Evolutionary conservation across 2,113 vertebrate species (phyloP), one percentile per base, ranked within the genome.

Genomic region (Panurus biarmicus): DNA sequence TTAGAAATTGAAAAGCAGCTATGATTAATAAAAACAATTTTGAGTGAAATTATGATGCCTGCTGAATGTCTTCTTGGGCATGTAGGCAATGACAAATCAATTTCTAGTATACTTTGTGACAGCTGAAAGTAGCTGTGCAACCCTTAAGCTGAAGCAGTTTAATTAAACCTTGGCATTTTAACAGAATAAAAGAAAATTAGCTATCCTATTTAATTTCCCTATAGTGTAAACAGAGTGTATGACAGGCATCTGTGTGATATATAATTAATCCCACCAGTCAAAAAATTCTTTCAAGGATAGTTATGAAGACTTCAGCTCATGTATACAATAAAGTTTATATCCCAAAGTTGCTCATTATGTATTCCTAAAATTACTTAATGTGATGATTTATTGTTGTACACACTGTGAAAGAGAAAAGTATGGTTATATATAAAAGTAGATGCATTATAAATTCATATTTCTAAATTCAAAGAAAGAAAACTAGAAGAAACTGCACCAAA

Each of bases 121-220:
- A 96, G 94, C 60, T 86, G 78, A 95, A 93, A 77, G 85, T 93
- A 94, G 85, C 91, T 91, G 60, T 74, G 82, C 64, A 89, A 95
- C 88, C 71, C 91, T 95, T 91, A 96, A 89, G 78, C 85, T 94
- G 89, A 91, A 95, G 91, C 78, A 94, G 82, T 91, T 97, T 95
- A 96, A 97, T 97, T 96, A 97, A 97, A 93, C 85, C 64, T 85
- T 96, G 95, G 93, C 91, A 91, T 97, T 95, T 95, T 95, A 97
- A 90, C 89, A 94, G 85, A 95, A 95, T 95, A 95, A 91, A 97
- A 74, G 74, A 96, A 95, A 97, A 95, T 93, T 76, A 97, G 89
- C 85, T 80, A 95, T 80, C 79, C 82, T 88, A 77, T 93, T 96
- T 95, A 48, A 93, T 94, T 91, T 96, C 95, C 89, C 93, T 56